These are phyloP conservation scores for Orthosia incerta DNA, from an alignment of 2,888 invertebrate genomes.

Conservation along the genomic window DNA sequence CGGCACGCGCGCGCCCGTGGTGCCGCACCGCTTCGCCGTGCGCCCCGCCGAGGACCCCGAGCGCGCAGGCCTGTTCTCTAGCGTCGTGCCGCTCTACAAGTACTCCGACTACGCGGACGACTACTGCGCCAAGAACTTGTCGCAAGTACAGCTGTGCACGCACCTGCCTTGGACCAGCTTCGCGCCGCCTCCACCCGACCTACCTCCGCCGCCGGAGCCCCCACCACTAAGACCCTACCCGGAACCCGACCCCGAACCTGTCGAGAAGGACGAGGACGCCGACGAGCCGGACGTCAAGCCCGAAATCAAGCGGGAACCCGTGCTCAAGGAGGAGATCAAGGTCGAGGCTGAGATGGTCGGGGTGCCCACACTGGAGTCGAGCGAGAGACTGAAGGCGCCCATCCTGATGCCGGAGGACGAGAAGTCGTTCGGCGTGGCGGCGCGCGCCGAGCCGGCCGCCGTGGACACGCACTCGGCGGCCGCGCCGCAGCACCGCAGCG, in stretches of 20 bases:
- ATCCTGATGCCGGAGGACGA: constrained; percentile 77
- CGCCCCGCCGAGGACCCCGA: constrained; percentile 76
- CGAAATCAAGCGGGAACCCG: constrained; percentile 49
- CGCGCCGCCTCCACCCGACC: constrained; percentile 83
- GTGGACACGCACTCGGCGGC: constrained; percentile 46
- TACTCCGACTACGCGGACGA: constrained; percentile 89
- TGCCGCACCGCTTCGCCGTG: constrained; percentile 85
- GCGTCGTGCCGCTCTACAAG: constrained; percentile 86
- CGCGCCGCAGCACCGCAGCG: constrained; percentile 81
- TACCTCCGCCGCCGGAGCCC: constrained; percentile 81
- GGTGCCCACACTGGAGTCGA: constrained; percentile 74
- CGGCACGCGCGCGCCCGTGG: constrained; percentile 89
- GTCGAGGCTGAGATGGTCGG: constrained; percentile 59
- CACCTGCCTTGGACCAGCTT: constrained; percentile 83
- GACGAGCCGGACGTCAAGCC: constrained; percentile 37
- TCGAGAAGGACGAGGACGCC: constrained; percentile 62
- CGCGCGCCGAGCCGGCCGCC: constrained; percentile 56
- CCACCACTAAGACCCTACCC: constrained; percentile 83
- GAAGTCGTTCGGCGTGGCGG: constrained; percentile 63
- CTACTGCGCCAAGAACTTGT: constrained; percentile 85
- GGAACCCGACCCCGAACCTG: constrained; percentile 76
- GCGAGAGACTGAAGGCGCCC: constrained; percentile 83
- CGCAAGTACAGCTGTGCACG: constrained; percentile 79
- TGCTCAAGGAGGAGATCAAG: constrained; percentile 59
- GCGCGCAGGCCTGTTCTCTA: constrained; percentile 81